Conservation (phyloP, 37 sponge, comb jelly and placozoan genomes). For the Hexactinellida sp. region DNA sequence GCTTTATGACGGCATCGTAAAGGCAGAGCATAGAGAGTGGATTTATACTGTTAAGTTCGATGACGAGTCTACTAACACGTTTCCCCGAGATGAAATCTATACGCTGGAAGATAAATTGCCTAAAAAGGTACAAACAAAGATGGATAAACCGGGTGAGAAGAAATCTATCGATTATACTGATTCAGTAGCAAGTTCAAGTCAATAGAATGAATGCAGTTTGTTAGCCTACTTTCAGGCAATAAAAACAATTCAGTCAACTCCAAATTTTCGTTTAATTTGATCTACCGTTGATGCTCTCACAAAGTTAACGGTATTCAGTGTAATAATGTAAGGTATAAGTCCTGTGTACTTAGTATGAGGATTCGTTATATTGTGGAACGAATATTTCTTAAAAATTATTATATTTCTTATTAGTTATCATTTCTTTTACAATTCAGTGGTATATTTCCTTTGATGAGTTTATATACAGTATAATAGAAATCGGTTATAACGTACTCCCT, state of each 20-base stretch:
- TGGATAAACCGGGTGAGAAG: background rate
- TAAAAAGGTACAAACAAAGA: slow-evolving; percentile 25
- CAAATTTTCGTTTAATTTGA: background rate
- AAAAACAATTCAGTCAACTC: background rate
- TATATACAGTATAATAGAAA: no score
- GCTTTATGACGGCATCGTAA: slow-evolving; percentile 43
- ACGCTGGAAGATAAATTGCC: slow-evolving; percentile 43
- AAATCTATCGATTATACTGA: background rate
- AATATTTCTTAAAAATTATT: background rate
- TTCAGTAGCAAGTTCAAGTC: slow-evolving; percentile 1
- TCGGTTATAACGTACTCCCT: no score
- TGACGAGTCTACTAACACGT: background rate
- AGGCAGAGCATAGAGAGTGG: slow-evolving; percentile 32
- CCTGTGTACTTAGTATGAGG: background rate
- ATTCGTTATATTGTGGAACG: background rate
- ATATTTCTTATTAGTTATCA: background rate
- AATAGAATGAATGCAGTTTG: background rate
- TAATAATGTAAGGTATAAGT: background rate
- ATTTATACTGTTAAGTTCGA: slow-evolving; percentile 36
- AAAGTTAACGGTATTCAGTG: no score
- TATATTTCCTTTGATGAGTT: no score
- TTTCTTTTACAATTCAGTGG: no score
- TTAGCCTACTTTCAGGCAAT: background rate
- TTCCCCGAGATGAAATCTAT: slow-evolving; percentile 38
- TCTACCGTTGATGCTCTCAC: no score